These are phyloP conservation scores for Ciconia stormi DNA, from an alignment of 2,113 vertebrate genomes.

Conservation along the genomic window DNA sequence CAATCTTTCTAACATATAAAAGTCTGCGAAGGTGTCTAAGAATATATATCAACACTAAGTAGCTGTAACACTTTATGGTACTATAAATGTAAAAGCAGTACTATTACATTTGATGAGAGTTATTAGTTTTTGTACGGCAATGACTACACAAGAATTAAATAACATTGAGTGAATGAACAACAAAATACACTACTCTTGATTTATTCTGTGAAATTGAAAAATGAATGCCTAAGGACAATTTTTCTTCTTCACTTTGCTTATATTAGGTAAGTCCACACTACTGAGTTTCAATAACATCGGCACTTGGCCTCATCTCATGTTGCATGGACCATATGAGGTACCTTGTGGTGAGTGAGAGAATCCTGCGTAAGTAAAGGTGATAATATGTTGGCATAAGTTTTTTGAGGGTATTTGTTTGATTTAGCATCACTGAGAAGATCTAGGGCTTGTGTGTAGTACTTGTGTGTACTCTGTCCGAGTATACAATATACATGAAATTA, in stretches of 20 bases:
- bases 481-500: neutral
- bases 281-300: neutral
- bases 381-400: neutral
- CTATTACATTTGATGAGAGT: neutral
- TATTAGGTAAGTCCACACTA: neutral
- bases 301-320: neutral
- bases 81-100: constrained; percentile 20
- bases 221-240: neutral
- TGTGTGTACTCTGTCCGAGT: neutral
- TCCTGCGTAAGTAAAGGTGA: neutral
- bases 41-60: constrained; percentile 31
- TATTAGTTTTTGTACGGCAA: neutral
- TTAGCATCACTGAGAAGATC: neutral
- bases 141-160: neutral
- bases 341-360: neutral
- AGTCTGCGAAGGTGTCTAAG: neutral
- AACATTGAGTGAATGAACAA: neutral
- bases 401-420: neutral
- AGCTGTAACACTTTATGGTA: neutral
- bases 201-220: neutral
- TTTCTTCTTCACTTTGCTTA: neutral
- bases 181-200: neutral
- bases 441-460: neutral
- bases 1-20: constrained; percentile 18
- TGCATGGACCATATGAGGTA: neutral